Evolutionary conservation across 2,797 vertebrate species (phyloP).

Genomic region (Hybognathus amarus): DNA sequence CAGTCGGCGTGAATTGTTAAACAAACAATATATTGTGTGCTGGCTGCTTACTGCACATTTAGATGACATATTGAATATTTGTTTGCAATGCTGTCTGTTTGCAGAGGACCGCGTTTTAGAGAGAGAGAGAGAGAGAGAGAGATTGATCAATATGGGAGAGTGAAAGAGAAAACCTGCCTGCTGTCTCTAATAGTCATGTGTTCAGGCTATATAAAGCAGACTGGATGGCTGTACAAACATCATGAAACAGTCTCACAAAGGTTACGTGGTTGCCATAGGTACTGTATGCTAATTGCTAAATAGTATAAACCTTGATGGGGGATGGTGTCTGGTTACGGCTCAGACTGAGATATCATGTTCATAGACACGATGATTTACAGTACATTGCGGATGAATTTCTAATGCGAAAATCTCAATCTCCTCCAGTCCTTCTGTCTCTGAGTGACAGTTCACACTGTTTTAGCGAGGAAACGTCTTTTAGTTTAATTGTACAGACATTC

Average conservation of each 20-base stretch:
- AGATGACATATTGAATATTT: conserved; percentile 59
- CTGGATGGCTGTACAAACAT: conserved; percentile 80
- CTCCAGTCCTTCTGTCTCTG: background rate
- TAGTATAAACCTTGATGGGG: conserved; percentile 71
- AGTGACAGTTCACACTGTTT: background rate
- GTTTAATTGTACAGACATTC: background rate
- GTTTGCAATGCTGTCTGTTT: conserved; percentile 52
- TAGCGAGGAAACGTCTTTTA: background rate
- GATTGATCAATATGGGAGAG: background rate
- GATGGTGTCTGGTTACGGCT: conserved; percentile 35
- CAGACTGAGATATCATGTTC: conserved; percentile 1
- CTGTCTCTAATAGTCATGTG: conserved; percentile 65
- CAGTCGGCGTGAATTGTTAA: conserved; percentile 45
- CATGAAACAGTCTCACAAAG: conserved; percentile 81
- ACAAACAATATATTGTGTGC: conserved; percentile 43
- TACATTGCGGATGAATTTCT: background rate
- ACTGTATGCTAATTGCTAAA: conserved; percentile 83
- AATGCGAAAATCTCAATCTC: background rate
- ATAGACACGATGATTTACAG: background rate
- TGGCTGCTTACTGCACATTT: conserved; percentile 52
- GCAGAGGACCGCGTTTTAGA: conserved; percentile 9
- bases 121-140: no score
- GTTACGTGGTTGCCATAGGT: conserved; percentile 84
- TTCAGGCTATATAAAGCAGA: conserved; percentile 74
- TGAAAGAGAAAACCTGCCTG: background rate